phyloP scores from a whole-genome alignment of 2,797 vertebrate species.

The Pelodytes ibericus region DNA sequence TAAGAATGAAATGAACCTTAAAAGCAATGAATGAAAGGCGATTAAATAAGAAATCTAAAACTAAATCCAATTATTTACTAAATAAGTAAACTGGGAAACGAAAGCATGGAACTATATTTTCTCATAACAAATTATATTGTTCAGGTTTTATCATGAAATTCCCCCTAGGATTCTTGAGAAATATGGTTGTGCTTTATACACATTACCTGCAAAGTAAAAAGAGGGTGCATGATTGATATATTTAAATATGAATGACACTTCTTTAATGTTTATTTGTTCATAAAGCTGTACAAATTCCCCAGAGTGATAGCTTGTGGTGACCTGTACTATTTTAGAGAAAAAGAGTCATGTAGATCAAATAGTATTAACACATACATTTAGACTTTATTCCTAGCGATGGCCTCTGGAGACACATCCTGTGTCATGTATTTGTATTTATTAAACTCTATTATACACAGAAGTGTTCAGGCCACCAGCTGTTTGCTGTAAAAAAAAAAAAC shows the following conservation, averaged over 20 bases:
- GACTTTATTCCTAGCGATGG: no score
- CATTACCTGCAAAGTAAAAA: neutral
- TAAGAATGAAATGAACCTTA: conserved; percentile 19
- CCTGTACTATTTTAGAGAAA: neutral
- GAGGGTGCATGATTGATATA: neutral
- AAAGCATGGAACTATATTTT: neutral
- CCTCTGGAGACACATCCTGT: no score
- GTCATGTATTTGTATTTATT: no score
- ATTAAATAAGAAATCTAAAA: conserved; percentile 14
- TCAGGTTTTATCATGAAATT: neutral
- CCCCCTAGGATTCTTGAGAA: neutral
- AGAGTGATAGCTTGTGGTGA: neutral
- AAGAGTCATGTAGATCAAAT: no score
- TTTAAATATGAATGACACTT: neutral
- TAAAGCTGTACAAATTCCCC: neutral
- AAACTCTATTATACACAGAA: no score
- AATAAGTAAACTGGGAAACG: neutral
- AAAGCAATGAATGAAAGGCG: conserved; percentile 16
- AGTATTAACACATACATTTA: no score
- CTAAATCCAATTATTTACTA: conserved; percentile 21
- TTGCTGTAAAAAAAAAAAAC: no score
- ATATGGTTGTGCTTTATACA: neutral
- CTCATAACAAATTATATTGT: neutral
- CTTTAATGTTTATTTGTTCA: neutral
- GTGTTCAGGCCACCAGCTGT: no score